Evolutionary conservation across 2,888 invertebrate genomes (phyloP).

Genomic region (Camponotus fellah): DNA sequence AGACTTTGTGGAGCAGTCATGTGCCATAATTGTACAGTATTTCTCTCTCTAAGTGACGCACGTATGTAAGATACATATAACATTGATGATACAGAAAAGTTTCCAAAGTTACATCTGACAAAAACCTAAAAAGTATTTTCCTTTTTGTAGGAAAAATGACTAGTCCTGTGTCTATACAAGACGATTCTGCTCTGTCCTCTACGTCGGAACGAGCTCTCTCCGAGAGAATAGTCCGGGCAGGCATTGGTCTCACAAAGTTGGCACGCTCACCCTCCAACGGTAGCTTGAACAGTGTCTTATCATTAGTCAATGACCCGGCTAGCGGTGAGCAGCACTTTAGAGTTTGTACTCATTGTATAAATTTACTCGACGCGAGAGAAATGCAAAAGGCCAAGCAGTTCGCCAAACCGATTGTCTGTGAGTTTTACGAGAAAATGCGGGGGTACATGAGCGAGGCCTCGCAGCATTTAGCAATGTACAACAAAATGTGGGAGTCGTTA

Average conservation of each 20-base stretch:
- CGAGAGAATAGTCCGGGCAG: conserved; percentile 80
- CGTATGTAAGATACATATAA: conserved; percentile 87
- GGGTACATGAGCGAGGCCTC: conserved; percentile 92
- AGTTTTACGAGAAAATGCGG: conserved; percentile 94
- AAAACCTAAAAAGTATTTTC: neutral
- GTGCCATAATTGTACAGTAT: conserved; percentile 96
- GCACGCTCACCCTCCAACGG: conserved; percentile 86
- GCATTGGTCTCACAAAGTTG: conserved; percentile 82
- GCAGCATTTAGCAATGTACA: conserved; percentile 86
- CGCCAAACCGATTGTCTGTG: conserved; percentile 92
- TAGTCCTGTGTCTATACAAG: conserved; percentile 86
- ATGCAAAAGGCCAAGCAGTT: conserved; percentile 93
- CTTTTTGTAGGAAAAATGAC: conserved; percentile 87
- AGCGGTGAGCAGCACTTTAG: conserved; percentile 89
- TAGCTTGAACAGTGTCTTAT: conserved; percentile 86
- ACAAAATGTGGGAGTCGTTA: conserved; percentile 88
- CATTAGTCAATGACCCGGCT: conserved; percentile 81
- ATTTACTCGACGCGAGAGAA: conserved; percentile 92
- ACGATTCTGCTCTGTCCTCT: conserved; percentile 81
- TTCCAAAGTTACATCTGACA: neutral
- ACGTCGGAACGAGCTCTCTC: conserved; percentile 78
- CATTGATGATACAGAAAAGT: neutral
- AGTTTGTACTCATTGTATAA: conserved; percentile 92
- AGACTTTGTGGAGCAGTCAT: conserved; percentile 97
- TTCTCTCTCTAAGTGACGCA: conserved; percentile 93